Conservation (phyloP, 2,888 invertebrate genomes). For the Dascillus cervinus region DNA sequence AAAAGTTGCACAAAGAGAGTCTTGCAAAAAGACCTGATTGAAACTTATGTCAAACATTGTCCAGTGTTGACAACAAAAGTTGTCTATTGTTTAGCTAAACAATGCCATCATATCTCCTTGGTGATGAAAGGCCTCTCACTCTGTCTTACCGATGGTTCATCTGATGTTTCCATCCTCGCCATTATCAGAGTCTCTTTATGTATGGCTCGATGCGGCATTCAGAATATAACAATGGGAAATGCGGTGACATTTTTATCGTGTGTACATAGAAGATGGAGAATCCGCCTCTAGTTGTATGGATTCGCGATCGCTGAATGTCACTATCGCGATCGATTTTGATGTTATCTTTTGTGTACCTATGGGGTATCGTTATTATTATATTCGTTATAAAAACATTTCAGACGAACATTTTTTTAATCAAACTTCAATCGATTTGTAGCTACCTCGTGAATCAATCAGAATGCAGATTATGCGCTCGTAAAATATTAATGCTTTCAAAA, state of each 20-base stretch:
- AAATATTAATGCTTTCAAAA: too few species aligned
- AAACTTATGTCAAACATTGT: conserved; percentile 36
- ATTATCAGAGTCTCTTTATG: conserved; percentile 36
- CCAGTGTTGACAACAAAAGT: conserved; percentile 37
- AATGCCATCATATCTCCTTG: conserved; percentile 40
- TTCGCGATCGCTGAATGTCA: conserved; percentile 28
- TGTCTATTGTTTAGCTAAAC: conserved; percentile 40
- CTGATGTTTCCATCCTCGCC: conserved; percentile 27
- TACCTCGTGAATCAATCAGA: too few species aligned
- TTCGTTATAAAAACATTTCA: not conserved
- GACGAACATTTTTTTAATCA: not conserved
- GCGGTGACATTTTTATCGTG: conserved; percentile 38
- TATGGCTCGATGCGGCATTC: conserved; percentile 37
- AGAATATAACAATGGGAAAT: conserved; percentile 36
- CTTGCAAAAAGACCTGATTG: conserved; percentile 31
- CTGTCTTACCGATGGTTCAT: conserved; percentile 18
- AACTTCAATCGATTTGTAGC: too few species aligned
- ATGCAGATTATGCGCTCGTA: conserved; percentile 8
- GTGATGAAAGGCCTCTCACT: conserved; percentile 32
- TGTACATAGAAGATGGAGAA: conserved; percentile 36
- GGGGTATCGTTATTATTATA: too few species aligned
- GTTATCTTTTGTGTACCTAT: conserved; percentile 13
- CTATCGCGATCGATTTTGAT: conserved; percentile 13
- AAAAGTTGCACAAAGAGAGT: conserved; percentile 22
- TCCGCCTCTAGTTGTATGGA: conserved; percentile 25